Evolutionary conservation across 2,797 vertebrate species (phyloP).

Genomic region (Acrossocheilus fasciatus): DNA sequence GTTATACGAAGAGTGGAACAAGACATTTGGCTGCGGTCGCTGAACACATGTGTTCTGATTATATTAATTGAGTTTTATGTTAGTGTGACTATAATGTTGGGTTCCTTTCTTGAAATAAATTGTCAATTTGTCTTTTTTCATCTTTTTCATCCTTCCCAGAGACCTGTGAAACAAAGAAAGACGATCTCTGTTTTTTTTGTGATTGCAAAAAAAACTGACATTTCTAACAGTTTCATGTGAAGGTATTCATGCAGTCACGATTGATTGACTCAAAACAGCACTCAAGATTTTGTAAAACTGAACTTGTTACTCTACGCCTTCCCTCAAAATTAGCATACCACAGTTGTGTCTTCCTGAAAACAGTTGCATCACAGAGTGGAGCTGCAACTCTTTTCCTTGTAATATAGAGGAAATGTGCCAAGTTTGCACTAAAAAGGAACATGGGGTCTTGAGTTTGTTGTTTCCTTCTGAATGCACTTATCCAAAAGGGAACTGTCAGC

Average conservation of each 20-base stretch:
- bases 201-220: not conserved
- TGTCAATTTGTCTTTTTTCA: not conserved
- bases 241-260: not conserved
- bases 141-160: not conserved
- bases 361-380: conserved; percentile 46
- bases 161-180: not conserved
- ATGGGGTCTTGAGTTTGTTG: conserved; percentile 67
- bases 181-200: not conserved
- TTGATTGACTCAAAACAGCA: not conserved
- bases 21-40: conserved; percentile 91
- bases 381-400: conserved; percentile 65
- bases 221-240: not conserved
- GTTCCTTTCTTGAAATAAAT: conserved; percentile 15
- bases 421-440: conserved; percentile 67
- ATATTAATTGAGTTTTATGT: conserved; percentile 7
- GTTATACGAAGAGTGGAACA: conserved; percentile 93
- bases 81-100: conserved; percentile 12
- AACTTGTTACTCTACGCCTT: conserved; percentile 16
- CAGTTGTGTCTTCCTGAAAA: conserved; percentile 41
- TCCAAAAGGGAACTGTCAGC: conserved; percentile 47
- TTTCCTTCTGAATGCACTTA: conserved; percentile 73
- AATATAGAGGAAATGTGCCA: conserved; percentile 81
- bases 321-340: conserved; percentile 20
- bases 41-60: conserved; percentile 63
- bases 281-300: not conserved